Evolutionary conservation across 2,113 vertebrate genomes (phyloP).

Genomic region (Actinemys pallida): DNA sequence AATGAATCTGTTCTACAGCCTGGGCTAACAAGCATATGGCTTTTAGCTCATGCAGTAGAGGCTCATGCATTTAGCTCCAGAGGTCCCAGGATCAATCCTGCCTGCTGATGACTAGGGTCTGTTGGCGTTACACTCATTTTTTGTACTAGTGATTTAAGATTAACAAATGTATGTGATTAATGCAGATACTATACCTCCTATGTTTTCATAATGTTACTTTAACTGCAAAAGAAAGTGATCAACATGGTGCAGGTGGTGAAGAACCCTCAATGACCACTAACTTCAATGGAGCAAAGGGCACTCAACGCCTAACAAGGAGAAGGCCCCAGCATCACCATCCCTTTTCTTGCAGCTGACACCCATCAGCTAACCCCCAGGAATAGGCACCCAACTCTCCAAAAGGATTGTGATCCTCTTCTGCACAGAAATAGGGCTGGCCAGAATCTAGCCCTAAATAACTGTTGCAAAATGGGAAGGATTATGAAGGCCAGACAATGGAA

Average conservation of each 20-base stretch:
- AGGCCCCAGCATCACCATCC: fast-evolving
- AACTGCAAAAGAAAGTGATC: not conserved
- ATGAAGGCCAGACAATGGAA: not conserved
- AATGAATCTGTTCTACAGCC: too few relatives aligned
- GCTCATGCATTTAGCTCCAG: too few relatives aligned
- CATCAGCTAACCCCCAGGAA: not conserved
- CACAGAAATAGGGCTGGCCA: not conserved
- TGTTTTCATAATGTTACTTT: not conserved
- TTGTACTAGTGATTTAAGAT: not conserved
- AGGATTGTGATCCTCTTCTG: not conserved
- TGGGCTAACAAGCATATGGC: too few relatives aligned
- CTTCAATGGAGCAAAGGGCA: not conserved
- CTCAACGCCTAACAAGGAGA: not conserved
- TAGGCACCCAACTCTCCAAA: not conserved
- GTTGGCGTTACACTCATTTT: not conserved
- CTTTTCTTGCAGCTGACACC: not conserved
- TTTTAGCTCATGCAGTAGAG: too few relatives aligned
- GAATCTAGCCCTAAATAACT: not conserved
- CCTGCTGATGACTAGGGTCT: too few relatives aligned
- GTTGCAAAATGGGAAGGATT: not conserved
- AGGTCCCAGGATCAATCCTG: too few relatives aligned
- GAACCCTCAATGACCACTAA: not conserved
- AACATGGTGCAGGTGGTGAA: not conserved
- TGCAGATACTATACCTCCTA: not conserved
- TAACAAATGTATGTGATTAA: not conserved